Conservation (phyloP, 2,888 invertebrate species). For the Gymnosoma rotundatum region DNA sequence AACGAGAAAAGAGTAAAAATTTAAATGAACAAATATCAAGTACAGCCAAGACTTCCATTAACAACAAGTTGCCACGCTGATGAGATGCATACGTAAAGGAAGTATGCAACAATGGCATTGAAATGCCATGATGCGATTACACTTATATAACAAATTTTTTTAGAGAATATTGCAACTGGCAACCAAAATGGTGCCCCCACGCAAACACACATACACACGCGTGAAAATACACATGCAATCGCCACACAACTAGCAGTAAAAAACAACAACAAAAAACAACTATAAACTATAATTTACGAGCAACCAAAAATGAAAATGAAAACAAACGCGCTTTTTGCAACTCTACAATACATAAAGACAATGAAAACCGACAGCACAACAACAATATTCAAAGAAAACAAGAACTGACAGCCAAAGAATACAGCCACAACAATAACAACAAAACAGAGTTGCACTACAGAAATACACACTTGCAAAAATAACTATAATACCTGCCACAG, state of each 20-base stretch:
- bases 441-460: slow-evolving; percentile 26
- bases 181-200: slow-evolving; percentile 44
- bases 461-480: slow-evolving; percentile 10
- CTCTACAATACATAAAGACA: slow-evolving; percentile 9
- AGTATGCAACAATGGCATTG: slow-evolving; percentile 57
- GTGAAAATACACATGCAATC: not conserved
- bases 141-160: slow-evolving; percentile 22
- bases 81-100: slow-evolving; percentile 35
- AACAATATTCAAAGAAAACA: slow-evolving; percentile 36
- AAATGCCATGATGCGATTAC: slow-evolving; percentile 50
- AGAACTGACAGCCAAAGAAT: slow-evolving; percentile 31
- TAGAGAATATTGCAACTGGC: slow-evolving; percentile 42
- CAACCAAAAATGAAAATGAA: slow-evolving; percentile 24
- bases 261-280: slow-evolving; percentile 6
- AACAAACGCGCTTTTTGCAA: slow-evolving; percentile 13
- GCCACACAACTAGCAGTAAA: not conserved
- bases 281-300: slow-evolving; percentile 46
- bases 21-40: slow-evolving; percentile 6
- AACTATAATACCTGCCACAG: slow-evolving; percentile 43
- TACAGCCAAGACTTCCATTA: slow-evolving; percentile 3
- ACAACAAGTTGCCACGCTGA: slow-evolving; percentile 43
- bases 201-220: not conserved
- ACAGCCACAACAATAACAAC: slow-evolving; percentile 23
- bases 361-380: slow-evolving; percentile 21
- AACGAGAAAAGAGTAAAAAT: slow-evolving; percentile 15